Conservation (phyloP, 2,113 vertebrate species). For the Mus musculus region DNA sequence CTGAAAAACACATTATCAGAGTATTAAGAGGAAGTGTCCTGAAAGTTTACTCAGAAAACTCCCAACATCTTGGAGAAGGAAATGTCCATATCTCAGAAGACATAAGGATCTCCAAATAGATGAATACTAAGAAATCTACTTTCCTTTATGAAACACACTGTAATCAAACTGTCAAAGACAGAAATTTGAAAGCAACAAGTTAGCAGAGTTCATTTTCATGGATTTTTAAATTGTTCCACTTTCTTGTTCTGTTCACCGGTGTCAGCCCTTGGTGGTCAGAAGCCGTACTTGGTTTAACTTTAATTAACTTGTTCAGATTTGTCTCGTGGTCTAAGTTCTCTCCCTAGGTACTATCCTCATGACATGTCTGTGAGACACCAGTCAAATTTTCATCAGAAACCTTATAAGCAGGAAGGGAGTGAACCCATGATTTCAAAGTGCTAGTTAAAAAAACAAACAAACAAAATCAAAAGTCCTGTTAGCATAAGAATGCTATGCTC, state of each 20-base stretch:
- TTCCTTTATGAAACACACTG: neutral
- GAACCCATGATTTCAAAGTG: neutral
- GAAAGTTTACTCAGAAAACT: neutral
- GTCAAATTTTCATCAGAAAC: neutral
- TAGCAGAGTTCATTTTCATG: neutral
- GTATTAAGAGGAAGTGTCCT: neutral
- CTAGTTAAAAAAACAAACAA: neutral
- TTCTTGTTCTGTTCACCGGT: neutral
- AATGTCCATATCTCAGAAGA: neutral
- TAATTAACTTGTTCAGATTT: neutral
- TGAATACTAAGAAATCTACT: too few species aligned
- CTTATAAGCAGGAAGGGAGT: neutral
- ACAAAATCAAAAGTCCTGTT: neutral
- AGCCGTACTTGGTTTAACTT: neutral
- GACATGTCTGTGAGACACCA: neutral
- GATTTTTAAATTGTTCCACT: neutral
- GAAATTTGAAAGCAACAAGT: neutral
- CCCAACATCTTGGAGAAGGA: neutral
- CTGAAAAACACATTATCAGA: neutral
- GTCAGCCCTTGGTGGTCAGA: neutral
- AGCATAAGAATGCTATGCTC: neutral
- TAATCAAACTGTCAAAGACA: neutral
- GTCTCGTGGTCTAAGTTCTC: neutral
- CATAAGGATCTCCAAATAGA: too few species aligned
- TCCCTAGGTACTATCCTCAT: neutral